A percentile compares a stretch with the other conserved stretches of the same genome.
Evolutionary conservation across 1,140 invertebrate species (phyloP).

Genomic region (Zaprionus africanus): DNA sequence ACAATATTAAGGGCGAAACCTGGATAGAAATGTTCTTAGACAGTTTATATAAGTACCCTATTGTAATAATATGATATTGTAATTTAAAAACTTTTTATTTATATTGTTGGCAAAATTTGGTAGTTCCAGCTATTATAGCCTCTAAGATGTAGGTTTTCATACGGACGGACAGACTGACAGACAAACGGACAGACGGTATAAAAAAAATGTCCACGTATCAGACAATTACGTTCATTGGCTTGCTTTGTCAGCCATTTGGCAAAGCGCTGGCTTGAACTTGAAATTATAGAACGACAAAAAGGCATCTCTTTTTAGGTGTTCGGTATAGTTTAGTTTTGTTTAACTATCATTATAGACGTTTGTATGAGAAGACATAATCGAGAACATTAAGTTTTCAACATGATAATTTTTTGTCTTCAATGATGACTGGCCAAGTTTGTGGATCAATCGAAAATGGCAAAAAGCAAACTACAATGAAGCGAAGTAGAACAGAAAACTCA

Average conservation of each 20-base stretch:
- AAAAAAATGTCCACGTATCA: too few relatives aligned
- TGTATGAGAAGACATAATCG: not conserved
- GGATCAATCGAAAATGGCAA: conserved; percentile 10
- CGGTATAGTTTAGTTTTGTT: not conserved
- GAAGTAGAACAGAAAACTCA: conserved; percentile 37
- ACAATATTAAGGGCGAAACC: too few relatives aligned
- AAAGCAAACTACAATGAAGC: conserved; percentile 4
- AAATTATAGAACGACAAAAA: not conserved
- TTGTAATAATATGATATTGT: not conserved
- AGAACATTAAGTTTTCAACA: conserved; percentile 23
- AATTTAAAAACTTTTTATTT: too few relatives aligned
- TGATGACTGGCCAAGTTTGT: conserved; percentile 10
- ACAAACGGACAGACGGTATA: too few relatives aligned
- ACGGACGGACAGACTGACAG: too few relatives aligned
- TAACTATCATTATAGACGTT: not conserved
- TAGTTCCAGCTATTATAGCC: too few relatives aligned
- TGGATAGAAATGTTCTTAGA: too few relatives aligned
- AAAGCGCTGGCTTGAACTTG: conserved; percentile 22
- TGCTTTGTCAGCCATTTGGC: not conserved
- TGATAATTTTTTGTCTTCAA: conserved; percentile 11
- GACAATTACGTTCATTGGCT: too few relatives aligned
- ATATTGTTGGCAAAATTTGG: too few relatives aligned
- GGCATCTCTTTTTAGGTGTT: not conserved
- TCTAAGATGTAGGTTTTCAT: too few relatives aligned
- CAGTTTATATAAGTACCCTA: not conserved